These are phyloP conservation scores for Mus caroli DNA, from an alignment of 2,797 vertebrate genomes.

Conservation along the genomic window DNA sequence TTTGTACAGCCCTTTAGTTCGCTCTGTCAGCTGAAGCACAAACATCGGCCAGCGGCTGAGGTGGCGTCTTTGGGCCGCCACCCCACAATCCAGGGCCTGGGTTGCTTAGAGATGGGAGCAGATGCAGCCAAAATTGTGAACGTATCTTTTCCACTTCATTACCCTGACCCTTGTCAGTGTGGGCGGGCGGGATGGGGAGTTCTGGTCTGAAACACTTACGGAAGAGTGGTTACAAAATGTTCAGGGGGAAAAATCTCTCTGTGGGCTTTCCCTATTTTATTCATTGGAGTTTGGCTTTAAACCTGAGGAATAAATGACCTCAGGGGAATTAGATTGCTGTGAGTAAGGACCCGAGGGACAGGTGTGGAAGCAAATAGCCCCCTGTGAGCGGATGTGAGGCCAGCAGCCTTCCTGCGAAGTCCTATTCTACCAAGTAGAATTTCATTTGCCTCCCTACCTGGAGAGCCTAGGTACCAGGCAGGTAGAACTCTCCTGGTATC, in stretches of 20 bases:
- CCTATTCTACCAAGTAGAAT: background rate
- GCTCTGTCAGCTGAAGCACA: conserved; percentile 53
- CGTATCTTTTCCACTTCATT: conserved; percentile 86
- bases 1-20: conserved; percentile 67
- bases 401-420: background rate
- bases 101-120: conserved; percentile 84
- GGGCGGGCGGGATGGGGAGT: conserved; percentile 71
- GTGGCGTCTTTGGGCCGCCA: conserved; percentile 51
- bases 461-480: background rate
- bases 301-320: conserved; percentile 13
- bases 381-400: too few relatives aligned
- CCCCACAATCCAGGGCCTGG: conserved; percentile 41
- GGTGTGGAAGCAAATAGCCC: too few relatives aligned
- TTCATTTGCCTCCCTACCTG: background rate
- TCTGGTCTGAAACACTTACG: conserved; percentile 68
- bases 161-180: conserved; percentile 78
- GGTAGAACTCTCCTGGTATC: background rate
- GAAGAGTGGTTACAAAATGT: conserved; percentile 70
- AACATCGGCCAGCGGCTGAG: conserved; percentile 39
- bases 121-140: conserved; percentile 79
- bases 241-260: background rate
- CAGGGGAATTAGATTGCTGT: background rate
- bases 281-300: conserved; percentile 59
- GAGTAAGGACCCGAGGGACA: background rate
- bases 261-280: conserved; percentile 45